Base-by-base conservation (phyloP, 1,140 invertebrate species). In the Solen grandis region DNA sequence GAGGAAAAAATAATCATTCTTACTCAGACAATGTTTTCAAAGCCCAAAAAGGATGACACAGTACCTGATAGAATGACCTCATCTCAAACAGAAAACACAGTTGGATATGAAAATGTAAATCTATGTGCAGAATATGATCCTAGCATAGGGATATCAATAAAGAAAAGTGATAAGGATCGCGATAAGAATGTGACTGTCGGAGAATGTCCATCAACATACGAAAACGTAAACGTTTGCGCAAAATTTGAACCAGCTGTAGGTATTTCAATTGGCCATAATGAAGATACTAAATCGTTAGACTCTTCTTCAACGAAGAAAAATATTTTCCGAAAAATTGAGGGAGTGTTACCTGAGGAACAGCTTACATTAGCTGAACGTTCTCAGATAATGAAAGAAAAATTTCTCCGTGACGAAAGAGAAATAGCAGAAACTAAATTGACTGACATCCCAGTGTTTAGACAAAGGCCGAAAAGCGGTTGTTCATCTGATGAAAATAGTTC, bases 1-100 rank as follows among this genome's bases (percentile, higher is more conserved):
- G 19, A 60, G n/a, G 75, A 78, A 27, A 78, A 46, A 33, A 65
- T 78, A 29, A 27, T 78, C 38, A 68, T 78, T 60, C 63, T 78
- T 25, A 78, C 75, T 8, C 75, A 78, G 69, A 78, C 75, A 1
- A 78, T 78, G 75, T 78, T 78, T 27, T 52, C 38, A 27, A 33
- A 76, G 22, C 41, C 60, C 19, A 65, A 65, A 36, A 22, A 54
- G 4, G 14, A 33, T 4, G 55, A 70, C 14, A 57, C n/a, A n/a
- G n/a, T n/a, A n/a, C n/a, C n/a, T n/a, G n/a, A n/a, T n/a, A n/a
- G n/a, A n/a, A n/a, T n/a, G n/a, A n/a, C n/a, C n/a, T n/a, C n/a
- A 55, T 52, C 36, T 29, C 8, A 33, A 52, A 31, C 19, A 5
- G 16, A 66, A 41, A 25, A 27, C 33, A 27, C 54, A 54, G 55